Conservation (phyloP, 2,113 vertebrate genomes). For the Xerus inauris region DNA sequence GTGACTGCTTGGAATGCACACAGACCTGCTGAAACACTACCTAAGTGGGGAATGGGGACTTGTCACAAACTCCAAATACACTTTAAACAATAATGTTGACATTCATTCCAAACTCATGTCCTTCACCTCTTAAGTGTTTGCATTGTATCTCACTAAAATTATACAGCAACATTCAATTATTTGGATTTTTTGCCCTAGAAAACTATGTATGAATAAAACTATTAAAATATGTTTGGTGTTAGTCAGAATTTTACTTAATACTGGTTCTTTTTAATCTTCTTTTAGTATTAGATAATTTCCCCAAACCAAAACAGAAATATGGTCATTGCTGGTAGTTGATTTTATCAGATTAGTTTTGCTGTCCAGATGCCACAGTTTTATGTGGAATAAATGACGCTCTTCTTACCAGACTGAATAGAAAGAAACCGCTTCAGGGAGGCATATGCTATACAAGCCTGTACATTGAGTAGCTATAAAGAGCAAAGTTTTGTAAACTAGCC, state of each 20-base stretch:
- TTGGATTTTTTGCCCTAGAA: neutral
- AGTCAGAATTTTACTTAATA: constrained; percentile 11
- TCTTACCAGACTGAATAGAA: constrained; percentile 79
- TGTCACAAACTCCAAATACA: neutral
- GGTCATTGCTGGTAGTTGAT: constrained; percentile 62
- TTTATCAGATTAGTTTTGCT: constrained; percentile 78
- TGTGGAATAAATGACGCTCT: constrained; percentile 79
- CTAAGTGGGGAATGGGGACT: neutral
- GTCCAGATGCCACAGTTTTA: constrained; percentile 82
- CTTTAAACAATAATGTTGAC: neutral
- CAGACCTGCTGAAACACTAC: neutral
- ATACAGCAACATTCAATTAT: neutral
- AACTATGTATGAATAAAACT: neutral
- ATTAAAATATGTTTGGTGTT: neutral
- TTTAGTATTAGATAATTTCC: constrained; percentile 58
- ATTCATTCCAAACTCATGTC: neutral
- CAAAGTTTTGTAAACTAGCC: constrained; percentile 73
- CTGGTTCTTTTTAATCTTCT: constrained; percentile 25
- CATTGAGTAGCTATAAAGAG: constrained; percentile 73
- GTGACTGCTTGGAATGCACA: neutral
- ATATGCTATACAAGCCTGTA: constrained; percentile 70
- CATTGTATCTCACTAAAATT: neutral
- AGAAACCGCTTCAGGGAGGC: constrained; percentile 82
- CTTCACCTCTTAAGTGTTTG: neutral
- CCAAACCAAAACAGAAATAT: constrained; percentile 61